Conservation (phyloP, 2,888 invertebrate species). For the Punctoribates punctum region DNA sequence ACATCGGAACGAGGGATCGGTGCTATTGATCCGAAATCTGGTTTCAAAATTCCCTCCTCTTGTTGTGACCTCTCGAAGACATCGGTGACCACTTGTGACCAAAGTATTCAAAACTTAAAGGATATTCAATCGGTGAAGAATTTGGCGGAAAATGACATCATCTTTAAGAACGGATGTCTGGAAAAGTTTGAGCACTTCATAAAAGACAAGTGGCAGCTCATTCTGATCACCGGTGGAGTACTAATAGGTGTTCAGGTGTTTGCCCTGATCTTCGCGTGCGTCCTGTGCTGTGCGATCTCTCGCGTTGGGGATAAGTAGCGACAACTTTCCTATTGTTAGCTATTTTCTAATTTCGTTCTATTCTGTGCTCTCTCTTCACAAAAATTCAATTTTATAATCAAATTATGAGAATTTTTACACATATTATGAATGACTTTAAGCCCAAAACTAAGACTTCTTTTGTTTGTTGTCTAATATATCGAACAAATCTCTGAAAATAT, state of each 20-base stretch:
- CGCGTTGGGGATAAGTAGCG: conserved; percentile 42
- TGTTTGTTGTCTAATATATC: too few relatives aligned
- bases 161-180: conserved; percentile 40
- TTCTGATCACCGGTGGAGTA: conserved; percentile 40
- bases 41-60: conserved; percentile 42
- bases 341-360: neutral
- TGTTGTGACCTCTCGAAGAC: conserved; percentile 43
- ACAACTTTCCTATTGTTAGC: neutral
- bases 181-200: conserved; percentile 42
- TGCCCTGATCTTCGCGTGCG: conserved; percentile 43
- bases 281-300: conserved; percentile 43
- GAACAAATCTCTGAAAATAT: too few relatives aligned
- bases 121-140: neutral
- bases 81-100: conserved; percentile 4
- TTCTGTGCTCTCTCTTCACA: neutral
- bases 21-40: neutral
- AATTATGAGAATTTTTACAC: too few relatives aligned
- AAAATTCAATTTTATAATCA: too few relatives aligned
- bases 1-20: conserved; percentile 15
- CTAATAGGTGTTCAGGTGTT: conserved; percentile 43
- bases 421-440: too few relatives aligned
- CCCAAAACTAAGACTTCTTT: too few relatives aligned
- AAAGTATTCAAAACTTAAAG: neutral
- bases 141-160: neutral
- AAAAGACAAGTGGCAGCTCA: conserved; percentile 37